Evolutionary conservation across 2,888 invertebrate species (phyloP), one percentile per base, ranked within the genome.

Genomic region (Uloborus plumipes): DNA sequence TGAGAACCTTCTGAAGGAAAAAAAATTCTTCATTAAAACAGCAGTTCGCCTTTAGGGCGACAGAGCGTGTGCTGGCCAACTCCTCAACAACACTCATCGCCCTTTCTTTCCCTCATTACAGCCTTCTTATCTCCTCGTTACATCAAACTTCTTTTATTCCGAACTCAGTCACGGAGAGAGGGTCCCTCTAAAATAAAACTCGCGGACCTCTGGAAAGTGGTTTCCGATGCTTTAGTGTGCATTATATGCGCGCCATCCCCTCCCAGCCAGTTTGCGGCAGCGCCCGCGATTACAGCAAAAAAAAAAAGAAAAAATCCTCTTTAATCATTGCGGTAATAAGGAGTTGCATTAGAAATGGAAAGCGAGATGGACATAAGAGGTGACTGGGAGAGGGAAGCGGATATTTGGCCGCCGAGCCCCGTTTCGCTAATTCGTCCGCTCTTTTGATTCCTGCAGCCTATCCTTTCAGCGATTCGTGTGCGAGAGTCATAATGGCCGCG

Each of bases 241-340:
- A 61, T 77, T 77, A 58, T 67, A 55, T 55, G 39, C 18, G 39
- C 18, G 61, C 47, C 58, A 70, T 70, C 69, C 55, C 77, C 77
- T 77, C 77, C 77, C 77, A 77, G 55, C 69, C 70, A 61, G 50
- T 77, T 77, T 77, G 39, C 7, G 9, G 64, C 18, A 39, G 64
- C 51, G 20, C 58, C 53, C 51, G 14, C 61, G 50, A 18, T 51
- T 59, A n/a, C 31, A 16, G 6, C 11, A 22, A 1, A 14, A 51
- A n/a, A n/a, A n/a, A n/a, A n/a, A n/a, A n/a, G n/a, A n/a, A n/a
- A n/a, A n/a, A n/a, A n/a, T n/a, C n/a, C 79, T 73, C 79, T 73
- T 73, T 80, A 80, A 80, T 73, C 67, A 80, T 66, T 64, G 66
- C 67, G 79, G 78, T 79, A 79, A 72, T 72, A 72, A 79, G 78